Conservation (phyloP, 2,888 invertebrate species). For the Ormyrus rosae region DNA sequence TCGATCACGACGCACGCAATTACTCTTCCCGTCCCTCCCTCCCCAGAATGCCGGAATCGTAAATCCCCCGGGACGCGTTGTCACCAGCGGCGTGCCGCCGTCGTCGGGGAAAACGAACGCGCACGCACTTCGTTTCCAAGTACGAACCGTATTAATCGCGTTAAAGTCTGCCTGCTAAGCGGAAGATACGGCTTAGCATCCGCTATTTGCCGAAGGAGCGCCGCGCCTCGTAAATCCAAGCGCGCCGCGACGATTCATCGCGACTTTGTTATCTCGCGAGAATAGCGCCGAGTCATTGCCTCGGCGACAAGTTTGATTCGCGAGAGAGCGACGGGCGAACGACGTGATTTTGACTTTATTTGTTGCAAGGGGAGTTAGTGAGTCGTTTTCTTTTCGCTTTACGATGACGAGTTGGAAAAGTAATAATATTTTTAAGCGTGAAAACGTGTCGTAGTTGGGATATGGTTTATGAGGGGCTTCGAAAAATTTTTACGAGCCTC, state of each 20-base stretch:
- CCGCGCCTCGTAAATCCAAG: not conserved
- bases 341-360: too few species aligned
- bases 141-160: constrained; percentile 41
- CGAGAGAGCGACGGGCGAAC: too few species aligned
- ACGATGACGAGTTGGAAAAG: too few species aligned
- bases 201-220: constrained; percentile 11
- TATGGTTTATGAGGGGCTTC: too few species aligned
- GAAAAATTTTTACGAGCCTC: too few species aligned
- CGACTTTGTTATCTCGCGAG: constrained; percentile 6
- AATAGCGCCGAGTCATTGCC: constrained; percentile 2
- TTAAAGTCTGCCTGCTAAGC: constrained; percentile 24
- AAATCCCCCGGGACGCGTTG: constrained; percentile 27
- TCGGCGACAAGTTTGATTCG: constrained; percentile 10
- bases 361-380: too few species aligned
- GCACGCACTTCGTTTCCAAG: constrained; percentile 26
- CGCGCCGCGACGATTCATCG: not conserved
- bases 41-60: constrained; percentile 7
- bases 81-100: not conserved
- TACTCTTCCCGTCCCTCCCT: not conserved
- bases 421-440: too few species aligned
- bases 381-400: too few species aligned
- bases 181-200: constrained; percentile 40
- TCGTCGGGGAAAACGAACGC: not conserved
- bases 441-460: too few species aligned
- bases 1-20: constrained; percentile 3